Base-by-base conservation (phyloP, 2,888 invertebrate genomes). In the Orthosia incerta region DNA sequence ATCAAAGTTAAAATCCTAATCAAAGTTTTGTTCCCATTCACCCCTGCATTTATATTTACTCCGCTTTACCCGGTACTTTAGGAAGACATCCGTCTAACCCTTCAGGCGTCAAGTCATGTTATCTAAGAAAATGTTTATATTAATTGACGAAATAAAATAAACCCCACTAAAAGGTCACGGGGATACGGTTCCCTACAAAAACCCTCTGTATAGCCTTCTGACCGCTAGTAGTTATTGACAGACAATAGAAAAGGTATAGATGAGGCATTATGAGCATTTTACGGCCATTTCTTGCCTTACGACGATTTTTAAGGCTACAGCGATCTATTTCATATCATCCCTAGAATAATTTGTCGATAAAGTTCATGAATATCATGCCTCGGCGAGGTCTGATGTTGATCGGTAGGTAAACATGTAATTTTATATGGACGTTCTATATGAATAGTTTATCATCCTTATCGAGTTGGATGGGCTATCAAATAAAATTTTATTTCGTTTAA, bases 341-440 rank as follows among this genome's bases (percentile, higher is more conserved):
- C 48, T 18, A 31, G 80, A 77, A 86, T 86, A 86, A 86, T 83
- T 83, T 73, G 67, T 59, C 87, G 73, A 86, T 83, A 85, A 85
- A 76, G 59, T 65, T 50, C 69, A 63, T 73, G 78, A 83, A 83
- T 86, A 74, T 76, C 74, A 83, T 80, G 57, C 46, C 16, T 69
- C 46, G 11, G 55, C 69, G 66, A 63, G 65, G 61, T n/a, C 39
- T 16, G 15, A 39, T 80, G 60, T 50, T 60, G 61, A 72, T 74
- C 57, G 59, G 68, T 66, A 56, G 50, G 39, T 63, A 26, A 53
- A 60, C 53, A 48, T 55, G 23, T 74, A 67, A 64, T 62, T 74
- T 76, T 69, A 45, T 57, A 62, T 55, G 50, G 39, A 68, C 60
- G 50, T 53, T 53, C 5, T 59, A 50, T 62, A 68, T 63, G 53